These are phyloP conservation scores for Bujurquina vittata DNA, from an alignment of 2,113 vertebrate species.

Conservation along the genomic window DNA sequence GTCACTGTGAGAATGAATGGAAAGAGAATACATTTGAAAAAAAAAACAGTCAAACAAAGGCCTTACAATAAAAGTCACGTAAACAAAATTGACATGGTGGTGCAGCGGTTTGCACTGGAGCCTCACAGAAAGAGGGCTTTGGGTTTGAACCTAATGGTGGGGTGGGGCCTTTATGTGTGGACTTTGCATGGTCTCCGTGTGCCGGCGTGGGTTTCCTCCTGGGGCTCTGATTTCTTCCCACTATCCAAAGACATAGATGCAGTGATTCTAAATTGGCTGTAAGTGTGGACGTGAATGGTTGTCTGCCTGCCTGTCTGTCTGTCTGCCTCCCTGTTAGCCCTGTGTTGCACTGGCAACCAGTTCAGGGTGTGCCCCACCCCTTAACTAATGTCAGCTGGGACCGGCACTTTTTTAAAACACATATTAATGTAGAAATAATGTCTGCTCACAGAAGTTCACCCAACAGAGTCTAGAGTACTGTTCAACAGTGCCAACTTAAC, in stretches of 20 bases:
- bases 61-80: neutral
- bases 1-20: constrained; percentile 33
- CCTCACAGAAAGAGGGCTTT: neutral
- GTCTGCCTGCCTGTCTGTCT: neutral
- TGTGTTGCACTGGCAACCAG: too few relatives aligned
- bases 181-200: neutral
- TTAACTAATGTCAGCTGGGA: neutral
- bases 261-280: neutral
- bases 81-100: neutral
- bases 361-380: neutral
- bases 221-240: neutral
- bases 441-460: neutral
- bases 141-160: neutral
- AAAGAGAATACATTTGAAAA: neutral
- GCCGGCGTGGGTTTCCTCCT: too few relatives aligned
- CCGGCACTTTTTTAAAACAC: neutral
- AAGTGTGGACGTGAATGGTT: rapidly evolving
- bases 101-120: neutral
- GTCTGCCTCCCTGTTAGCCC: neutral
- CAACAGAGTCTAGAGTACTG: neutral
- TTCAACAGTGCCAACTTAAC: neutral
- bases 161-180: too few relatives aligned
- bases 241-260: neutral
- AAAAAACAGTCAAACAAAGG: neutral
- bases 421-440: too few relatives aligned